These are phyloP conservation scores for Mormyrus hasselquistii DNA, from an alignment of 2,797 vertebrate species.

Conservation along the genomic window DNA sequence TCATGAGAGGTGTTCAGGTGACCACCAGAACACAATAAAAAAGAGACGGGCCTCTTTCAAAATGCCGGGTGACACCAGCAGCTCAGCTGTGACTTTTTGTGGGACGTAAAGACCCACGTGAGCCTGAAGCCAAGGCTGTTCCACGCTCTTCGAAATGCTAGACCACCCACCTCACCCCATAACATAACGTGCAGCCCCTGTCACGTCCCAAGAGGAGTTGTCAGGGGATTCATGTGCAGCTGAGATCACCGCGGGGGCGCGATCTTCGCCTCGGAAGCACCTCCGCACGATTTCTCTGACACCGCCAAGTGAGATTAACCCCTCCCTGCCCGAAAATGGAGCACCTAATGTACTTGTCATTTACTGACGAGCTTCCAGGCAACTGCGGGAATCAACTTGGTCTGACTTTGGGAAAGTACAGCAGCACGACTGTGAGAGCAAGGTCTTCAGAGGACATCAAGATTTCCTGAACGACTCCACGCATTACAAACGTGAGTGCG, in stretches of 20 bases:
- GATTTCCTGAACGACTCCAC: not conserved
- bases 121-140: not conserved
- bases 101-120: not conserved
- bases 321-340: not conserved
- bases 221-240: not conserved
- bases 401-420: not conserved
- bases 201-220: not conserved
- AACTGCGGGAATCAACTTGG: not conserved
- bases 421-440: not conserved
- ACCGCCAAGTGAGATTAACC: slow-evolving; percentile 12
- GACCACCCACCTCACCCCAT: not conserved
- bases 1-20: not conserved
- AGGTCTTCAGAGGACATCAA: not conserved
- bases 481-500: not conserved
- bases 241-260: not conserved
- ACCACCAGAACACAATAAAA: not conserved
- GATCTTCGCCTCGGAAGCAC: not conserved
- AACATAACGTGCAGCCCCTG: not conserved
- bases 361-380: slow-evolving; percentile 33
- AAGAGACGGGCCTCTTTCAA: not conserved
- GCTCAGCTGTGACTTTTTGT: not conserved
- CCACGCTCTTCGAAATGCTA: not conserved
- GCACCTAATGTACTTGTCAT: slow-evolving; percentile 30
- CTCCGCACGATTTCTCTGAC: not conserved
- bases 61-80: not conserved